phyloP scores from a whole-genome alignment of 2,797 vertebrate species.

The Neomorphus geoffroyi region DNA sequence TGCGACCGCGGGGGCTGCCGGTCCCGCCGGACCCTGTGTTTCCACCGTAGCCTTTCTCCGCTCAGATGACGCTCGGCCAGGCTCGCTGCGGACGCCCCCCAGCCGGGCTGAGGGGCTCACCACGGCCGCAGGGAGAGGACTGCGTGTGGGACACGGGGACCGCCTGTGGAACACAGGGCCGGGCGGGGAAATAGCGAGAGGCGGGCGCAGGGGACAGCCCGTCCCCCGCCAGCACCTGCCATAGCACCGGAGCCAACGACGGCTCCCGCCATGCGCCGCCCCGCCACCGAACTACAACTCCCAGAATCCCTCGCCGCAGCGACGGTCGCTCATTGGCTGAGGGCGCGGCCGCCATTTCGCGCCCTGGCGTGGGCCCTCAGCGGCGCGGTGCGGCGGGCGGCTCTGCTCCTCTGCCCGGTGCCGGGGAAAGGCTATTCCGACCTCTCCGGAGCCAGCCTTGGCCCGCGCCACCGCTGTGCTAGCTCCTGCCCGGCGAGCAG shows the following conservation, averaged over 20 bases:
- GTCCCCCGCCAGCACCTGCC: neutral
- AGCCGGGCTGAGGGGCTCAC: neutral
- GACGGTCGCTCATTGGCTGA: neutral
- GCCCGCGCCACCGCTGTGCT: neutral
- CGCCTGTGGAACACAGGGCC: too few species aligned
- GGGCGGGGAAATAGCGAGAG: too few species aligned
- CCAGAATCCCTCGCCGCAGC: fast-evolving
- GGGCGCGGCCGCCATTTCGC: conserved; percentile 27
- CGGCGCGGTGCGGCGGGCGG: fast-evolving
- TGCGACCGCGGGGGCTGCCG: too few species aligned
- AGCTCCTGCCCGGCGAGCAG: neutral
- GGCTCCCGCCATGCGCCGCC: too few species aligned
- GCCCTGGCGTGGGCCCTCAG: neutral
- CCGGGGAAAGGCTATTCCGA: too few species aligned
- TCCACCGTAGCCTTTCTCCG: too few species aligned
- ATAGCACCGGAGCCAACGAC: fast-evolving
- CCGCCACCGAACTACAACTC: neutral
- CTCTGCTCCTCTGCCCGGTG: neutral
- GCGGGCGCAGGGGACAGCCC: too few species aligned
- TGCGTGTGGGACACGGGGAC: too few species aligned
- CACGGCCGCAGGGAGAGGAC: neutral
- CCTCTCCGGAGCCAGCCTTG: neutral
- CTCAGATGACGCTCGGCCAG: too few species aligned
- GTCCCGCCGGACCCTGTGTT: too few species aligned
- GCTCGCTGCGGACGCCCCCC: neutral